Evolutionary conservation across 2,888 invertebrate genomes (phyloP), one percentile per base, ranked within the genome.

Genomic region (Caenorhabditis sulstoni): DNA sequence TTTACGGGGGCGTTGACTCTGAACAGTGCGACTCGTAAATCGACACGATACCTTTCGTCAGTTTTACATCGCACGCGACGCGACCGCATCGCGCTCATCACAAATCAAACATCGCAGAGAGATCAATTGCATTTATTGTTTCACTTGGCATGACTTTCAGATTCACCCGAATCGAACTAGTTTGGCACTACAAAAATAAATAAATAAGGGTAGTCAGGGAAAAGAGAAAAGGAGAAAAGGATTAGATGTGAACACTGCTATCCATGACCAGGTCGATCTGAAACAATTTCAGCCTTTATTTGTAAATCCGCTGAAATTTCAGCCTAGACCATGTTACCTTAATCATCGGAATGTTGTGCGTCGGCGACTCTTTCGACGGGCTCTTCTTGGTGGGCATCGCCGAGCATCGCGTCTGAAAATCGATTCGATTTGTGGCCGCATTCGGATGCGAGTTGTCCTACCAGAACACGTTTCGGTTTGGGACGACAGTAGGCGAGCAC

Each of bases 401-500:
- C 5, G 79, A 68, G 41, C 79, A 74, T 8, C 73, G 67, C 11
- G 71, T 68, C 79, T 73, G 62, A 44, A 79, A 74, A 58, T 1
- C 23, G 11, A 1, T 22, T 23, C 7, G 1, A 50, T 3, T 50
- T 14, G 3, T 3, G 16, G 14, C 3, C 3, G 9, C 4, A 35
- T 20, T 1, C 55, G n/a, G n/a, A n/a, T n/a, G n/a, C n/a, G n/a
- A 3, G 29, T 7, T 7, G 4, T 7, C 77, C 45, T 47, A 77
- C 77, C 64, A 70, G 44, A 29, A 50, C 57, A 37, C 70, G 57
- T 55, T 65, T 70, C 1, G 70, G 64, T 20, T 65, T 70, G 5
- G 65, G 59, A 7, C 70, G 75, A 50, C 82, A 84, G 37, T 82
- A 82, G 18, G 82, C 81, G 18, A 85, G 64, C 16, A 85, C 75